These are phyloP conservation scores for Bellardia bayeri DNA, from an alignment of 2,888 invertebrate genomes.

Conservation along the genomic window DNA sequence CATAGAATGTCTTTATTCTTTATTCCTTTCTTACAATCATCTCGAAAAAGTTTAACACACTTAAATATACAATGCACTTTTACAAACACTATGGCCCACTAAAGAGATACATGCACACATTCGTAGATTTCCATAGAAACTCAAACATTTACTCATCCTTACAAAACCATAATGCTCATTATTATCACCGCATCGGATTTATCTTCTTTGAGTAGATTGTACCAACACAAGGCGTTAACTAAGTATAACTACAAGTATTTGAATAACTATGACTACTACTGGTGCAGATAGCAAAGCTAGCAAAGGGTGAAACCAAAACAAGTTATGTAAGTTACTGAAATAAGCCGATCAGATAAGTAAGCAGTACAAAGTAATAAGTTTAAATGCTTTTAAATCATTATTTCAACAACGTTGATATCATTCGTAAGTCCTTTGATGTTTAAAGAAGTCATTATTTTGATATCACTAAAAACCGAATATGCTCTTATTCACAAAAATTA, in stretches of 20 bases:
- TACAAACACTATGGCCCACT: neutral
- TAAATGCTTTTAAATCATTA: too few species aligned
- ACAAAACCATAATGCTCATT: conserved; percentile 29
- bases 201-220: conserved; percentile 26
- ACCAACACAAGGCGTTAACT: conserved; percentile 33
- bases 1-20: conserved; percentile 1
- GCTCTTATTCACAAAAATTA: too few species aligned
- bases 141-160: neutral
- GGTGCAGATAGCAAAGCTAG: too few species aligned
- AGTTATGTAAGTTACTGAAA: too few species aligned
- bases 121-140: neutral
- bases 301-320: too few species aligned
- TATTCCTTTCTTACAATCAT: neutral
- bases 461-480: too few species aligned
- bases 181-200: conserved; percentile 30
- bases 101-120: too few species aligned
- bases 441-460: too few species aligned
- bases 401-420: too few species aligned
- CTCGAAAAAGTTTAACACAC: conserved; percentile 25
- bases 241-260: neutral
- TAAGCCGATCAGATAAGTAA: too few species aligned
- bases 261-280: conserved; percentile 1
- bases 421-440: too few species aligned
- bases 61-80: conserved; percentile 34
- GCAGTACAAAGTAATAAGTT: too few species aligned